Base-by-base conservation (phyloP, 1,140 invertebrate species). In the Heterodera schachtii region DNA sequence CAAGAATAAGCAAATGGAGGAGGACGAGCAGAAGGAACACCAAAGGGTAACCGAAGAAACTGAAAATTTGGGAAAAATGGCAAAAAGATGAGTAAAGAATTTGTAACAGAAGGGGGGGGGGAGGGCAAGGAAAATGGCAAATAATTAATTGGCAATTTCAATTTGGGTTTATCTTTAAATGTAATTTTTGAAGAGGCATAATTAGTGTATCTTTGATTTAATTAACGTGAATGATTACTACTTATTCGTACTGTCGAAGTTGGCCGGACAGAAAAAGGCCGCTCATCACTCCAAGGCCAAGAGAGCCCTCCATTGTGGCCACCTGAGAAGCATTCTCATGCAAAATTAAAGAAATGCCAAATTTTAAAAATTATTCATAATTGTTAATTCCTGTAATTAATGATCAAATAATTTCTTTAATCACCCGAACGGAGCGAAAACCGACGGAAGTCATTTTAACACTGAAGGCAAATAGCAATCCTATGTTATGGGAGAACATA, bases 251-350 rank as follows among this genome's bases (percentile, higher is more conserved):
- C 85, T 83, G 60, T 77, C 86, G 79, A 43, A 86, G 74, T 21
- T 75, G 67, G 11, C 85, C 85, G 11, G 86, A 87, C 7, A 79
- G 43, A 0, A 83, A 21, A 47, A 67, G 86, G 66, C 85, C 85
- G 7, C 81, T 11, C 43, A 85, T 83, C 31, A 46, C 75, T 46
- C 85, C 85, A 1, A 86, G 52, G 0, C 86, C 85, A 46, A 86
- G 86, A 8, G 80, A 49, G 19, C 86, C 85, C 73, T 86, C 85
- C 31, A 88, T 71, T 21, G 74, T 41, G 11, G 85, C 86, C 3
- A 86, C 70, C 77, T 78, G 19, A 31, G 19, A n/a, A 52, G 31
- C 31, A 31, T 31, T 31, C 31, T 31, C 31, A 31, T 31, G 31
- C 31, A 31, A 31, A 0, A 1, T 31, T 31, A 0, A 31, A 31